Evolutionary conservation across 2,888 invertebrate species (phyloP), one percentile per base, ranked within the genome.

Genomic region (Drosophila meridiana): DNA sequence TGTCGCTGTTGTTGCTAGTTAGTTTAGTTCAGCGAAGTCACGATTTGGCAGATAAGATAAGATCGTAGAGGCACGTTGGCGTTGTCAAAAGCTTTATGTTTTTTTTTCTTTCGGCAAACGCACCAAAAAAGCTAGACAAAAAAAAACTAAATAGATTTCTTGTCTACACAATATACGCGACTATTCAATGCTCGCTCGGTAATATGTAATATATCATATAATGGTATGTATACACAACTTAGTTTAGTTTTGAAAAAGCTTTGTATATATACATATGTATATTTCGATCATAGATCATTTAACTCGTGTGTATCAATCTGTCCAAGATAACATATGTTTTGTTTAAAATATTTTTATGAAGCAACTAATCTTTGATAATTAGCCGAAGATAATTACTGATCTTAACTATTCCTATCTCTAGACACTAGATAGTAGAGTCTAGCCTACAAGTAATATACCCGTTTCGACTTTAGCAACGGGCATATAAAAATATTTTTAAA

Each of bases 1-100:
- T 57, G 50, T n/a, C 14, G 52, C 20, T 43, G 56, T 57, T 53
- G 50, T 69, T 52, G 67, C 59, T 83, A 42, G 84, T 60, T 78
- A 69, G 56, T 42, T 52, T 56, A 56, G 71, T 87, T 73, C 78
- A 40, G 64, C 63, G 85, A 79, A 83, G 89, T 74, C 89, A 82
- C 89, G 84, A 85, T 85, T 80, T 65, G 62, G 30, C 77, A 75
- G 85, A 87, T 85, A 80, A 85, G 84, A 89, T 87, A 79, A 78
- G 79, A 74, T 82, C 74, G 61, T 34, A 52, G 66, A 69, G 67
- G 66, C 67, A 62, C 47, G 73, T 61, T 76, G 64, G 64, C 60
- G 71, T 69, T 67, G 69, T 67, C 63, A 57, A 70, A 73, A 81
- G 62, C 70, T 74, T 32, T 14, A 14, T 30, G 14, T 48, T 14